Evolutionary conservation across 2,888 invertebrate species (phyloP).

Genomic region (Julus scandinavius): DNA sequence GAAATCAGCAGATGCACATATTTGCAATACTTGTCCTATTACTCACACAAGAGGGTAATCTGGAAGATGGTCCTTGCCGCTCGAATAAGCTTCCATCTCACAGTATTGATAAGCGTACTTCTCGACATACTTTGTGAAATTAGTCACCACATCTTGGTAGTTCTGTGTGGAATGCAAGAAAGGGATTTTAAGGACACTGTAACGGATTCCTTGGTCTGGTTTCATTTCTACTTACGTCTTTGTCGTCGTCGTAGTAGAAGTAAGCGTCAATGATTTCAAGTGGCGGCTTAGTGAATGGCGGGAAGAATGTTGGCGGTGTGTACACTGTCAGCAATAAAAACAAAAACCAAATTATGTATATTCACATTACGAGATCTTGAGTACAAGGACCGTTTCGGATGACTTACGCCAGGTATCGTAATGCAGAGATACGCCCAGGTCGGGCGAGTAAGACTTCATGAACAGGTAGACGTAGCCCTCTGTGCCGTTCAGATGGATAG

Average conservation of each 20-base stretch:
- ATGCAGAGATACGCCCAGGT: neutral
- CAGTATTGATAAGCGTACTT: constrained; percentile 23
- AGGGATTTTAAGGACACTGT: neutral
- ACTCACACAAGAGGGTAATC: too few relatives aligned
- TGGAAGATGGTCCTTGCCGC: too few relatives aligned
- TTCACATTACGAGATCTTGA: neutral
- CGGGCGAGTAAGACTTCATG: neutral
- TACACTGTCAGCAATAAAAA: neutral
- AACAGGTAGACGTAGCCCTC: constrained; percentile 39
- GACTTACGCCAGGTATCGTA: constrained; percentile 49
- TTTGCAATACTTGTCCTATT: too few relatives aligned
- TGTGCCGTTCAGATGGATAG: neutral
- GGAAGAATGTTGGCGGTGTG: constrained; percentile 33
- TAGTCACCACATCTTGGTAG: neutral
- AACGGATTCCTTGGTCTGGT: too few relatives aligned
- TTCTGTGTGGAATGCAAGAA: neutral
- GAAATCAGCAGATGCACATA: too few relatives aligned
- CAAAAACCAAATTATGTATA: neutral
- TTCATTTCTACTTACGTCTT: neutral
- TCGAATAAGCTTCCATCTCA: neutral
- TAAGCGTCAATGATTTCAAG: constrained; percentile 19
- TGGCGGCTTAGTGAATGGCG: constrained; percentile 36
- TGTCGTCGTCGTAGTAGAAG: neutral
- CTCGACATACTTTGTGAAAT: neutral
- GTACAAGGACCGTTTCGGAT: neutral